phyloP scores from a whole-genome alignment of 2,888 invertebrate genomes.

The Pseudococcus longispinus region DNA sequence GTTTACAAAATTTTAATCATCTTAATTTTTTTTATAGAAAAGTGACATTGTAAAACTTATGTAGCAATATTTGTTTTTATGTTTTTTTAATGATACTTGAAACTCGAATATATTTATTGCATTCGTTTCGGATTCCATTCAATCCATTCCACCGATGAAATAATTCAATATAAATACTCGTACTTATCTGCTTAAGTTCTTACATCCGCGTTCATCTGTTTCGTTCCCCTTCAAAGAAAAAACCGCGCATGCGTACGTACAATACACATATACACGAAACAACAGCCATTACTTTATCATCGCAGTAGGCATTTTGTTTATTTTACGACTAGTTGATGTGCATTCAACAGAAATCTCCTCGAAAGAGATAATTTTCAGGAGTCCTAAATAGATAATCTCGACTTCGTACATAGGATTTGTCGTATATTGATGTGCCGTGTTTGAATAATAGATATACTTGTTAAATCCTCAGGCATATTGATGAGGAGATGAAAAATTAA shows the following conservation, averaged over 20 bases:
- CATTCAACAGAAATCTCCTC: background rate
- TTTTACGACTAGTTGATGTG: background rate
- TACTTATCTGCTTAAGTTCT: no score
- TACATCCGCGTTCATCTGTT: background rate
- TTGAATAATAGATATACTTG: no score
- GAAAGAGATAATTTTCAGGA: background rate
- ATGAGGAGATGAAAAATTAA: no score
- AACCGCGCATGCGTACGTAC: background rate
- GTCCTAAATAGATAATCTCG: background rate
- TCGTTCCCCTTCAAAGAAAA: background rate
- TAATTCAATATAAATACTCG: background rate
- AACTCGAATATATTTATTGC: no score
- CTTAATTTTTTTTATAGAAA: no score
- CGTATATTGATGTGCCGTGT: background rate
- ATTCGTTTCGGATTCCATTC: background rate
- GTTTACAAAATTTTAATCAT: no score
- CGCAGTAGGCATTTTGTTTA: slow-evolving; percentile 8
- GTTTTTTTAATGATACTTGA: no score
- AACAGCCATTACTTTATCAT: background rate
- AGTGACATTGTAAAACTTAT: no score
- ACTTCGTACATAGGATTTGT: background rate
- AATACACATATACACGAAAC: no score
- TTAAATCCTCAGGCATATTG: no score
- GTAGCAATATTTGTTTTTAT: no score
- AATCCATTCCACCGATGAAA: background rate